Percentiles rank a stretch among this genome's conserved stretches.
Conservation (phyloP, 2,113 vertebrate species). For the Plectropomus leopardus region DNA sequence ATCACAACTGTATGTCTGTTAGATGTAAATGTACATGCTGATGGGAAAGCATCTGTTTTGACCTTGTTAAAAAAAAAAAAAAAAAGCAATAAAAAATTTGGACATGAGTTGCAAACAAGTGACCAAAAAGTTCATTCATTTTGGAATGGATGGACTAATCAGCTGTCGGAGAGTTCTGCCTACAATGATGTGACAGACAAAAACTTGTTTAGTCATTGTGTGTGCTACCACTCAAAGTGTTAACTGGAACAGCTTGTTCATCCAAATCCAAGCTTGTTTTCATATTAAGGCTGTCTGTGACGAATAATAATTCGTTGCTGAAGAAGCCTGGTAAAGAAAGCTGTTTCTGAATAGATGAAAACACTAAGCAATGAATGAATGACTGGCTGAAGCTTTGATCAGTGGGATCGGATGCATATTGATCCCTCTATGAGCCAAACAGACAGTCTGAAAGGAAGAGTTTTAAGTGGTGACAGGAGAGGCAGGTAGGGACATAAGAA, state of each 20-base stretch:
- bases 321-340: neutral
- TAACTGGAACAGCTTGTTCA: conserved; percentile 20
- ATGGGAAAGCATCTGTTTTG: neutral
- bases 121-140: neutral
- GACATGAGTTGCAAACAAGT: neutral
- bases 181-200: neutral
- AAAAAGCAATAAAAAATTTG: no score
- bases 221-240: neutral
- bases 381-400: conserved; percentile 78
- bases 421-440: conserved; percentile 58
- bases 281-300: neutral
- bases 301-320: neutral
- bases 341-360: conserved; percentile 45
- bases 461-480: conserved; percentile 30
- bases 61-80: no score
- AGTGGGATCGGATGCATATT: conserved; percentile 53
- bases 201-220: neutral
- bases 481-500: neutral
- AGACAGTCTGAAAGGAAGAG: conserved; percentile 46
- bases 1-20: neutral
- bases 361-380: conserved; percentile 68
- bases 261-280: conserved; percentile 14
- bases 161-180: neutral
- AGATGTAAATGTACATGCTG: neutral
- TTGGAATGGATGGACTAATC: neutral